These are phyloP conservation scores for Serrognathus titanus DNA, from an alignment of 2,888 invertebrate species.

Conservation along the genomic window DNA sequence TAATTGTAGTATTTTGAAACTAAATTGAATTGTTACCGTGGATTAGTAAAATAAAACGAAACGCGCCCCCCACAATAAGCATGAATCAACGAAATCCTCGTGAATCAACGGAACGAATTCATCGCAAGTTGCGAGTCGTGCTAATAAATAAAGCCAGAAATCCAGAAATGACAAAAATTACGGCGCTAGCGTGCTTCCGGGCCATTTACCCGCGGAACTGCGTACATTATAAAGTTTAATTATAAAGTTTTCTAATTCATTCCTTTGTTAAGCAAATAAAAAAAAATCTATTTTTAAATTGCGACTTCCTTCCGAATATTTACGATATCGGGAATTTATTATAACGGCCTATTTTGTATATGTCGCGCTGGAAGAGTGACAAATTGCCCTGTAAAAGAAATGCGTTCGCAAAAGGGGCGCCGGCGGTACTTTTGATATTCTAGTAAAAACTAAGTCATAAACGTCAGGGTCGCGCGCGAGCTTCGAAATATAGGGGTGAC, in stretches of 20 bases:
- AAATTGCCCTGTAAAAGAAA: too few species aligned
- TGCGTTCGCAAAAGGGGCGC: too few species aligned
- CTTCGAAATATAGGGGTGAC: conserved; percentile 9
- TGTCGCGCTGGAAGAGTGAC: too few species aligned
- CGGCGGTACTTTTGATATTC: neutral
- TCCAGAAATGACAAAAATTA: conserved; percentile 9
- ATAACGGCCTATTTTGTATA: too few species aligned
- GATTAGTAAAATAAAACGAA: too few species aligned
- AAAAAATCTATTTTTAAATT: conserved; percentile 3
- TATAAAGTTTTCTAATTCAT: conserved; percentile 8
- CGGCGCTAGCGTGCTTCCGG: conserved; percentile 3
- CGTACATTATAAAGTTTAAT: conserved; percentile 10
- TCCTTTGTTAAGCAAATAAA: conserved; percentile 3
- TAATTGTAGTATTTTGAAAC: too few species aligned
- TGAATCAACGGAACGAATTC: too few species aligned
- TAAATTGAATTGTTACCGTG: too few species aligned
- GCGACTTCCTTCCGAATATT: neutral
- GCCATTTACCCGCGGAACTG: conserved; percentile 4
- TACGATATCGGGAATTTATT: too few species aligned
- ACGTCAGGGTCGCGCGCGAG: conserved; percentile 7
- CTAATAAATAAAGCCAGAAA: conserved; percentile 9
- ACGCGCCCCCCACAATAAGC: too few species aligned
- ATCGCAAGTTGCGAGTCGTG: neutral
- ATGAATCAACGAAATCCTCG: too few species aligned
- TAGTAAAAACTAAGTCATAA: conserved; percentile 11